Evolutionary conservation across 2,113 vertebrate species (phyloP), one percentile per base, ranked within the genome.

Genomic region (Spermophilus dauricus): DNA sequence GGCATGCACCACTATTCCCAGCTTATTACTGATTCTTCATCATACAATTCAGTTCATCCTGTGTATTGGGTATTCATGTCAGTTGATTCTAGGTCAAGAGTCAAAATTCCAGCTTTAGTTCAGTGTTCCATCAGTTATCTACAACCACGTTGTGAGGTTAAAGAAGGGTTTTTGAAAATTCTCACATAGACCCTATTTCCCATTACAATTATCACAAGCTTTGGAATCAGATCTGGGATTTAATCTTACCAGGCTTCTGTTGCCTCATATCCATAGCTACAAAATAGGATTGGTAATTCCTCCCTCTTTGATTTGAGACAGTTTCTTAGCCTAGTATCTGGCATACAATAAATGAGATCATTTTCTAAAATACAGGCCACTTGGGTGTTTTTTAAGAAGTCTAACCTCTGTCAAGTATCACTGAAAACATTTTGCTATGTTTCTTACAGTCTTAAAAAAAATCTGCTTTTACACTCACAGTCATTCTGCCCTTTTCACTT

Each of bases 161-260:
- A 85, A 56, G 76, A 88, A 88, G 10, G 61, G 58, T 37, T 93
- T 28, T 22, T 76, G 76, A 81, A 18, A 39, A 76, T 32, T 32
- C 4, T 96, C 28, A 9, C 65, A 12, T 84, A 63, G 39, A 48
- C 51, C 69, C 45, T 28, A 16, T 89, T 37, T 76, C 51, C 48
- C 81, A 10, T 96, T 82, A 72, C 48, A 85, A 75, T 69, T 39
- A 88, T 0, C 42, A 72, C 20, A 86, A 48, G 39, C 32, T 91
- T 96, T 97, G 32, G 56, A 89, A 91, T 94, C 81, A 89, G 32
- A 89, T 32, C 10, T 77, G 42, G 10, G 34, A 85, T 96, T 89
- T 30, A 94, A 67, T 85, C 26, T 83, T 82, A 76, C 5, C 42
- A 80, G 61, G 53, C 78, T 96, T 90, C 78, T 94, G 65, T 96